These are phyloP conservation scores for Python bivittatus DNA, from an alignment of 2,113 vertebrate species.

Conservation along the genomic window DNA sequence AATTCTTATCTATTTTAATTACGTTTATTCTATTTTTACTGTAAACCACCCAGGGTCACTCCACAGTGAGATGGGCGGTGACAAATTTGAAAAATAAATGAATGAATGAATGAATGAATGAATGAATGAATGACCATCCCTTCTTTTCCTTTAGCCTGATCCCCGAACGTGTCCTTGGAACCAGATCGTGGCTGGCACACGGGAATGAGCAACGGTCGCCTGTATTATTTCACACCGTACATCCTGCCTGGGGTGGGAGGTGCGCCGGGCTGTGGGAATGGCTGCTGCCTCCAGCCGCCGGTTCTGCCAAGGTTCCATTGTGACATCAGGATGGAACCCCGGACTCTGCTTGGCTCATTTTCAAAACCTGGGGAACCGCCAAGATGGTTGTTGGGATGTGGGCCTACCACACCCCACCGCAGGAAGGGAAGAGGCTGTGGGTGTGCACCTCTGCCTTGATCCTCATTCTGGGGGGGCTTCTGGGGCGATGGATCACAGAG, in stretches of 20 bases:
- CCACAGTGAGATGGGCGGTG: too few species aligned
- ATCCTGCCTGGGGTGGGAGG: neutral
- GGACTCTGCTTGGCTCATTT: neutral
- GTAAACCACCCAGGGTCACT: too few species aligned
- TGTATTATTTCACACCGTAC: neutral
- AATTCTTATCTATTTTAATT: too few species aligned
- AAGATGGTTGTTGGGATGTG: neutral
- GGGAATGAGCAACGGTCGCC: neutral
- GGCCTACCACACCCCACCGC: neutral
- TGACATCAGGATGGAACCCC: neutral
- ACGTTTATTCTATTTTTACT: too few species aligned
- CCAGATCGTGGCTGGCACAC: neutral
- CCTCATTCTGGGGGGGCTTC: neutral
- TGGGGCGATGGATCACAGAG: slow-evolving; percentile 1
- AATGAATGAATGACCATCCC: too few species aligned
- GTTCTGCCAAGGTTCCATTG: neutral
- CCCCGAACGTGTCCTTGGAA: neutral
- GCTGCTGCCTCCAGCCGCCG: neutral
- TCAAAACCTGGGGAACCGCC: neutral
- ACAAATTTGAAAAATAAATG: too few species aligned
- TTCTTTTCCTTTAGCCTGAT: neutral
- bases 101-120: too few species aligned
- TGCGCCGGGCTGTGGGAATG: neutral
- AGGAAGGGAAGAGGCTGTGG: neutral
- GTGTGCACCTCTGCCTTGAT: neutral